These are phyloP conservation scores for Cataglyphis albicans DNA, from an alignment of 2,888 invertebrate species.

Conservation along the genomic window DNA sequence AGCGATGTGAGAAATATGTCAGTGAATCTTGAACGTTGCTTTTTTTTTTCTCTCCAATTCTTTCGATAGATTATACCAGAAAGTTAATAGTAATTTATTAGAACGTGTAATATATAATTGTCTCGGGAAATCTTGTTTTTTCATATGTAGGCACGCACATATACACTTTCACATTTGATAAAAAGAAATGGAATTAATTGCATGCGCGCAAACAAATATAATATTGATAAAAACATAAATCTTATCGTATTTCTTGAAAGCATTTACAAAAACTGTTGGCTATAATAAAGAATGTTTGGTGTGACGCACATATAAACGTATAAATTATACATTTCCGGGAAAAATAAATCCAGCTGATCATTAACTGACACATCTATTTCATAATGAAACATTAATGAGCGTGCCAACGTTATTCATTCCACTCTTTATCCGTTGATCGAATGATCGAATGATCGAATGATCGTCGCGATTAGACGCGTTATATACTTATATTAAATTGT, in stretches of 20 bases:
- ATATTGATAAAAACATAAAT: background rate
- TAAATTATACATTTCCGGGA: constrained; percentile 37
- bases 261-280: background rate
- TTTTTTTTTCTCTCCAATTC: background rate
- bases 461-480: background rate
- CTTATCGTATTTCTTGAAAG: background rate
- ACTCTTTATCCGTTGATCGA: constrained; percentile 18
- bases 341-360: constrained; percentile 58
- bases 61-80: background rate
- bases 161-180: background rate
- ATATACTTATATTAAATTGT: background rate
- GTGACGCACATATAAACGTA: constrained; percentile 22
- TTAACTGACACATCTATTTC: constrained; percentile 59
- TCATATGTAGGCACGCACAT: background rate
- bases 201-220: background rate
- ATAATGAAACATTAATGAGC: constrained; percentile 60
- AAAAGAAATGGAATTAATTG: background rate
- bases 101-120: background rate
- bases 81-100: background rate
- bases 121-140: background rate
- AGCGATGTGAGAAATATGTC: constrained; percentile 66
- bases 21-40: constrained; percentile 59
- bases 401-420: constrained; percentile 45
- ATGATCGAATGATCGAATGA: no score
- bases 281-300: background rate